Conservation (phyloP, 2,113 vertebrate genomes). For the Meleagris gallopavo region DNA sequence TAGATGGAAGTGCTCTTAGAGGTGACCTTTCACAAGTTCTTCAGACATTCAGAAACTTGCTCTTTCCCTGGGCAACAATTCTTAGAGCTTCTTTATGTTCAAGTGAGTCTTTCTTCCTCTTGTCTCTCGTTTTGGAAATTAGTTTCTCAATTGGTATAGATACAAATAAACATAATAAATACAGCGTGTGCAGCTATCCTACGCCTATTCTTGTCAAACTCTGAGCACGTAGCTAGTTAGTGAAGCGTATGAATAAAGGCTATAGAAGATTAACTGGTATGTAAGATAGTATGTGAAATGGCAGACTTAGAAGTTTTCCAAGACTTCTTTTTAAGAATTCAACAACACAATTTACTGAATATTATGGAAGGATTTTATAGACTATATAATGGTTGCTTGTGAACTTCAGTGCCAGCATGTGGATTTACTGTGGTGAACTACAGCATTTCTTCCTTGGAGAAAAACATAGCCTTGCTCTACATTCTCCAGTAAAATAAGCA, state of each 20-base stretch:
- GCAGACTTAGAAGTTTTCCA: not conserved
- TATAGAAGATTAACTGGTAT: not conserved
- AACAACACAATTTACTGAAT: not conserved
- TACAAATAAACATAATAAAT: not conserved
- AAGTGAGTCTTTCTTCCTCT: not conserved
- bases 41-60: not conserved
- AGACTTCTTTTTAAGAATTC: not conserved
- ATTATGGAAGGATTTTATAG: conserved; percentile 16
- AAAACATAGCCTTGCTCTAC: conserved; percentile 7
- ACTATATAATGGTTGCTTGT: not conserved
- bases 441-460: conserved; percentile 36
- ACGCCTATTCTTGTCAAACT: not conserved
- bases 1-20: not conserved
- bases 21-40: not conserved
- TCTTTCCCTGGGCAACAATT: not conserved
- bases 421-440: conserved; percentile 34
- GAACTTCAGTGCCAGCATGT: not conserved
- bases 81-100: not conserved
- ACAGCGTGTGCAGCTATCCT: not conserved
- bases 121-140: not conserved
- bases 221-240: not conserved
- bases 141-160: not conserved
- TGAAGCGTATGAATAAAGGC: not conserved
- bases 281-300: not conserved
- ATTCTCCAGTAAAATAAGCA: conserved; percentile 7